Evolutionary conservation across 2,888 invertebrate genomes (phyloP).

Genomic region (Xiphydria camelus): DNA sequence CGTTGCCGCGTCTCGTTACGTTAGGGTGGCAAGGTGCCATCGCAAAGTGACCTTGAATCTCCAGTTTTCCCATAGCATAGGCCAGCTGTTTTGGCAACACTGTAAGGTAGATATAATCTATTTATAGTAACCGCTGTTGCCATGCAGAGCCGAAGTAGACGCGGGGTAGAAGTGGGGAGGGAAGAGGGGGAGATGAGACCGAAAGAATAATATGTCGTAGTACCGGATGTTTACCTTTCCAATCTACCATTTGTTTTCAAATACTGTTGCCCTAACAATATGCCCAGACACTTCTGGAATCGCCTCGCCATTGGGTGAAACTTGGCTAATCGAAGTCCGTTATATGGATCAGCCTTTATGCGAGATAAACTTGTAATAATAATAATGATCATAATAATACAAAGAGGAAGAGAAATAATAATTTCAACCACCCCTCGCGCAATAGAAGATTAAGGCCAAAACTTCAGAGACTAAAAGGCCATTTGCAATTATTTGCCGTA

Average conservation of each 20-base stretch:
- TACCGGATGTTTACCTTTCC: constrained; percentile 30
- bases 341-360: too few relatives aligned
- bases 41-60: constrained; percentile 30
- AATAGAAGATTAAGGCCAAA: too few relatives aligned
- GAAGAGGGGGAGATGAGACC: constrained; percentile 18
- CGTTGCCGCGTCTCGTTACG: constrained; percentile 31
- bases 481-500: too few relatives aligned
- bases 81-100: constrained; percentile 49
- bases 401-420: too few relatives aligned
- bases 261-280: too few relatives aligned
- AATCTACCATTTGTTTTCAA: constrained; percentile 25
- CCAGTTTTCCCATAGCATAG: constrained; percentile 25
- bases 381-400: too few relatives aligned
- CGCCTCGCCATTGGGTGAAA: too few relatives aligned
- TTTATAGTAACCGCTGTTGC: constrained; percentile 51
- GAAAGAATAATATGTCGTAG: constrained; percentile 34
- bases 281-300: too few relatives aligned
- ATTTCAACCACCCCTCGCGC: too few relatives aligned
- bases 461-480: too few relatives aligned
- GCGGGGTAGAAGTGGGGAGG: constrained; percentile 12
- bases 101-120: constrained; percentile 41
- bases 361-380: too few relatives aligned
- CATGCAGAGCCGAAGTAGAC: constrained; percentile 35
- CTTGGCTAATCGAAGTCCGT: too few relatives aligned
- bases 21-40: constrained; percentile 2